These are phyloP conservation scores for Dichetophora obliterata DNA, from an alignment of 2,888 invertebrate genomes.

Conservation along the genomic window DNA sequence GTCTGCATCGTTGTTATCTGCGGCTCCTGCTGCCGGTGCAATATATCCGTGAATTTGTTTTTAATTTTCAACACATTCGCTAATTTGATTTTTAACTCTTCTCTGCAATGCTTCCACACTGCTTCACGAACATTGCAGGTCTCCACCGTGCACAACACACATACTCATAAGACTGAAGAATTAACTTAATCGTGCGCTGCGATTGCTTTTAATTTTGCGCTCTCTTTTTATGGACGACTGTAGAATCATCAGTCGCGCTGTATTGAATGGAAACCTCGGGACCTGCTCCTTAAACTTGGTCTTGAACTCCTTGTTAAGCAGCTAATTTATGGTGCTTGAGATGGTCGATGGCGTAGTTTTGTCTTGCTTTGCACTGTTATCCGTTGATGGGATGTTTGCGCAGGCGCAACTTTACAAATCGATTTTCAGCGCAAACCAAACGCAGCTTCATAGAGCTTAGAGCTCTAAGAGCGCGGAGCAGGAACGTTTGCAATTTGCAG, in stretches of 20 bases:
- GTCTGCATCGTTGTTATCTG: slow-evolving; percentile 13
- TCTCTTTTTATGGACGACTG: slow-evolving; percentile 47
- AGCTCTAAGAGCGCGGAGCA: not conserved
- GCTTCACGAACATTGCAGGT: slow-evolving; percentile 25
- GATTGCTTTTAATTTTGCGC: slow-evolving; percentile 53
- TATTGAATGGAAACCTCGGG: slow-evolving; percentile 48
- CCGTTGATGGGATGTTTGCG: slow-evolving; percentile 63
- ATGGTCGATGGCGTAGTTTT: slow-evolving; percentile 58
- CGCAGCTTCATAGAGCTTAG: not conserved
- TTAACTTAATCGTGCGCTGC: slow-evolving; percentile 56
- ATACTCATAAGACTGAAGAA: slow-evolving; percentile 30
- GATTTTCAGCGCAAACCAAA: slow-evolving; percentile 64
- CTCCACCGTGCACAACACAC: slow-evolving; percentile 4
- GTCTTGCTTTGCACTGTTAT: slow-evolving; percentile 54
- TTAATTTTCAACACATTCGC: slow-evolving; percentile 71
- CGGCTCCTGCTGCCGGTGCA: slow-evolving; percentile 60
- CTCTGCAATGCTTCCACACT: slow-evolving; percentile 37
- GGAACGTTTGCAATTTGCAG: slow-evolving; percentile 56
- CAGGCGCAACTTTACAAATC: slow-evolving; percentile 68
- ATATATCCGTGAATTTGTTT: slow-evolving; percentile 70
- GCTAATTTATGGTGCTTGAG: slow-evolving; percentile 67
- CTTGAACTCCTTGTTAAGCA: slow-evolving; percentile 62
- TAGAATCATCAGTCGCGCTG: not conserved
- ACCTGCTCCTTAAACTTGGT: slow-evolving; percentile 40
- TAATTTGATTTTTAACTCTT: slow-evolving; percentile 70